Conservation (phyloP, 2,888 invertebrate species). For the Resseliella maxima region DNA sequence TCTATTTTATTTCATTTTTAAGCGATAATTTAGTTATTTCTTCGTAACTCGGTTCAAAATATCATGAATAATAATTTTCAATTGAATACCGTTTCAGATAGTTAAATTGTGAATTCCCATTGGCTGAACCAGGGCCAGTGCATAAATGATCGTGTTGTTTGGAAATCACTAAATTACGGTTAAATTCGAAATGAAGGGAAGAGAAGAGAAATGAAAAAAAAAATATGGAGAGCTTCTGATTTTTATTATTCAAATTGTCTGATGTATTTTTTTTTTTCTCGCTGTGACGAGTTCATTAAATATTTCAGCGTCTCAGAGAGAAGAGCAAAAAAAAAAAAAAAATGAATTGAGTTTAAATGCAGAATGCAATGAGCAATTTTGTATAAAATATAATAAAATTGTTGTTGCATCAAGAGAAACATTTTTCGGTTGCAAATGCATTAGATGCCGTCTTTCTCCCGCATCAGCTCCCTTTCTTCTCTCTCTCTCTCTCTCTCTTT, state of each 20-base stretch:
- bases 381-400: slow-evolving; percentile 6
- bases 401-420: not conserved
- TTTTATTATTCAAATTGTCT: not conserved
- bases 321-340: not conserved
- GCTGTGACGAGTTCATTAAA: not conserved
- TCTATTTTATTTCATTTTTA: not conserved
- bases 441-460: no score
- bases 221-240: slow-evolving; percentile 54
- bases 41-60: not conserved
- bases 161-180: not conserved
- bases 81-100: not conserved
- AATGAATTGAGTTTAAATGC: not conserved
- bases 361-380: not conserved
- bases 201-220: not conserved
- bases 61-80: slow-evolving; percentile 55
- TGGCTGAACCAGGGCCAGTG: not conserved
- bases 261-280: not conserved
- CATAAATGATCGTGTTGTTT: not conserved
- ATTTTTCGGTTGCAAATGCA: slow-evolving; percentile 53
- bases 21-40: not conserved
- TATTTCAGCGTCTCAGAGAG: not conserved
- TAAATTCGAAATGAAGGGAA: slow-evolving; percentile 6
- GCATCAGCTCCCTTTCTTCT: not conserved
- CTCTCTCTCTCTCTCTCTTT: no score
- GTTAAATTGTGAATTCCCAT: not conserved